Evolutionary conservation across 1,140 invertebrate genomes (phyloP).

Genomic region (Aphaenogaster ashmeadi): DNA sequence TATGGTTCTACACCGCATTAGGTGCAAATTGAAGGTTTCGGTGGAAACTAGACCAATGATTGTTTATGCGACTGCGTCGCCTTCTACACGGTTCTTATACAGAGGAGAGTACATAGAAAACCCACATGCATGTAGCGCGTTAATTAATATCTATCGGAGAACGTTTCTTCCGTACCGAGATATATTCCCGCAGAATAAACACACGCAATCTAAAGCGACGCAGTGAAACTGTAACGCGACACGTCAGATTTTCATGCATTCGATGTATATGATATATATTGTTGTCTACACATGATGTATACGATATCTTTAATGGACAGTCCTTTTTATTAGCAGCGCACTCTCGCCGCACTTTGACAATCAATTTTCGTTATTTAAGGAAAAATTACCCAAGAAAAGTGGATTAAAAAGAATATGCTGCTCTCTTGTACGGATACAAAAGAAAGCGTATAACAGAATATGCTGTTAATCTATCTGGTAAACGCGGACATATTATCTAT

Average conservation of each 20-base stretch:
- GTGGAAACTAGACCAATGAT: not conserved
- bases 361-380: constrained; percentile 5
- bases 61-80: not conserved
- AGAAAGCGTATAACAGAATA: not conserved
- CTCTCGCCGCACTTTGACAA: not conserved
- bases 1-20: no score
- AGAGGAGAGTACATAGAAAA: not conserved
- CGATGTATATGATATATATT: not conserved
- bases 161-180: not conserved
- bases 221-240: not conserved
- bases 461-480: not conserved
- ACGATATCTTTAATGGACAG: not conserved
- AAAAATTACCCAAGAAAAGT: not conserved
- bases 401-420: not conserved
- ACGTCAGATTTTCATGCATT: constrained; percentile 20
- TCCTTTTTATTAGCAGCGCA: not conserved
- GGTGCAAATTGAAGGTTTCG: no score
- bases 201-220: not conserved
- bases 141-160: constrained; percentile 1
- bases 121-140: not conserved
- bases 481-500: not conserved
- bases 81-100: not conserved
- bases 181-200: not conserved
- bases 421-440: not conserved
- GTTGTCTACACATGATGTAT: not conserved